Evolutionary conservation across 1,140 invertebrate genomes (phyloP).

Genomic region (Lanistes nyassanus): DNA sequence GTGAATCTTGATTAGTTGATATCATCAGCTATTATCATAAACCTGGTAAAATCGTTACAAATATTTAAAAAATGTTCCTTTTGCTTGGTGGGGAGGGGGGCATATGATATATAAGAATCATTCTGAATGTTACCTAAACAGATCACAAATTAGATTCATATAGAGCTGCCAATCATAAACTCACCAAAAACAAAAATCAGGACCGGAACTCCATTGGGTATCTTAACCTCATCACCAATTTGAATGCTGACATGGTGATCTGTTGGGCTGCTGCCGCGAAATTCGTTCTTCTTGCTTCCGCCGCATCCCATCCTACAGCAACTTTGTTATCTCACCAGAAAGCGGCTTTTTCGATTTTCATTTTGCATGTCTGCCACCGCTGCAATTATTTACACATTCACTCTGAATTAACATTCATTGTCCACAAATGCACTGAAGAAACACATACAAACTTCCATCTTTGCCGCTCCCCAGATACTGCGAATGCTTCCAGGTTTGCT

Average conservation of each 20-base stretch:
- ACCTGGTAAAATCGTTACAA: not conserved
- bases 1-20: too few relatives aligned
- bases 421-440: not conserved
- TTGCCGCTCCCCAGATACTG: not conserved
- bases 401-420: not conserved
- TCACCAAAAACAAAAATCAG: slow-evolving; percentile 44
- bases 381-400: not conserved
- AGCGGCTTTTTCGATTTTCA: too few relatives aligned
- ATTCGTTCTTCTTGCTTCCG: slow-evolving; percentile 33
- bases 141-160: not conserved
- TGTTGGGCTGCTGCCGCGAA: slow-evolving; percentile 18
- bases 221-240: slow-evolving; percentile 31
- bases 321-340: not conserved
- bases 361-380: not conserved
- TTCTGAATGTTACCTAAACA: not conserved
- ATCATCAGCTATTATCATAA: too few relatives aligned
- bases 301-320: slow-evolving; percentile 37
- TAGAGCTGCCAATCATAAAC: not conserved
- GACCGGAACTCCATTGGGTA: slow-evolving; percentile 11
- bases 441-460: not conserved
- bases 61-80: not conserved
- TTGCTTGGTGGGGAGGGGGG: not conserved
- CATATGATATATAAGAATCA: not conserved
- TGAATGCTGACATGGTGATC: slow-evolving; percentile 30
- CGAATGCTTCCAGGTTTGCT: not conserved